Base-by-base conservation (phyloP, 2,888 invertebrate genomes). In the Nymphalis c-album region DNA sequence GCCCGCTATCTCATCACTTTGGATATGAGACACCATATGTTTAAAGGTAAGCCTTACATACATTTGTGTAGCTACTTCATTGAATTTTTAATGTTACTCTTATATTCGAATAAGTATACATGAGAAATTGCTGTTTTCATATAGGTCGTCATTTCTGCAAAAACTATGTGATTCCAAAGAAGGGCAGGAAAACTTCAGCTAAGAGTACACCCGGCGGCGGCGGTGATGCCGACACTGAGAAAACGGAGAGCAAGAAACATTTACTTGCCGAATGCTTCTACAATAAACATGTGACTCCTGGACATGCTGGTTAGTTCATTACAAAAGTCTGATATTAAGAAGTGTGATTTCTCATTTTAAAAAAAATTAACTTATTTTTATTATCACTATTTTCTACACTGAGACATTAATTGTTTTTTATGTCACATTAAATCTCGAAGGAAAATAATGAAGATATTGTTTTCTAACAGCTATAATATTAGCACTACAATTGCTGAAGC, bases 401-500 rank as follows among this genome's bases (percentile, higher is more conserved):
- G 10, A 40, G 13, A 40, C 40, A 10, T 40, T 40, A 40, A 40
- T 40, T 40, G 13, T 40, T 40, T 4, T 40, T 40, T 40, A 40
- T 40, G 13, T 40, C 13, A 40, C 13, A 40, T 40, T 13, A 13
- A 40, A 40, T 40, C 40, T 13, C 13, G 13, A 40, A 40, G 40
- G 13, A 40, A 40, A 40, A 4, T 40, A 40, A 40, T 40, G 13
- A 40, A 40, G 40, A 60, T 22, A 35, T 40, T 61, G 8, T 26
- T 53, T 48, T 13, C 26, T 40, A 40, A 57, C 93, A 77, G 94
- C 95, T 60, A 93, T 94, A 57, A 85, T 95, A 68, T 79, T 95
- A 73, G 93, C 94, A 13, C 85, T 94, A 66, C 93, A 94, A 70
- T 82, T 95, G 59, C 78, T 94, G 70, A 94, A 93, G 76, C 90